These are phyloP conservation scores for Girardia tigrina DNA, from an alignment of 2,888 invertebrate species.

Conservation along the genomic window DNA sequence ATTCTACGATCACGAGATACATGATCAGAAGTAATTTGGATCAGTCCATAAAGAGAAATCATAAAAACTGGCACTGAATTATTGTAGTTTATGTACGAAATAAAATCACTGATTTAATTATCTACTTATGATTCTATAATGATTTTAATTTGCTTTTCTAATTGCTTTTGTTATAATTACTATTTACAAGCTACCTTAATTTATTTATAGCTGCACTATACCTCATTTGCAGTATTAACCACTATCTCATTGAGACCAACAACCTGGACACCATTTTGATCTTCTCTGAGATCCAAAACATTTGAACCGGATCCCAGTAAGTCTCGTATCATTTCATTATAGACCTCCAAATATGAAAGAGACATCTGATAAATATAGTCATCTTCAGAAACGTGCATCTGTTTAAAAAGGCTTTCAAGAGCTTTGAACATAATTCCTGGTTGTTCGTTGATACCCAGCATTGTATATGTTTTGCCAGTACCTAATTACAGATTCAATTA, in stretches of 20 bases:
- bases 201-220: no score
- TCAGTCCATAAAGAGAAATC: no score
- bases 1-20: no score
- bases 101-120: no score
- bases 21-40: no score
- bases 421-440: constrained; percentile 77
- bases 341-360: constrained; percentile 83
- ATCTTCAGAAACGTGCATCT: constrained; percentile 55
- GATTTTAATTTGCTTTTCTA: no score
- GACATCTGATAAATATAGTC: constrained; percentile 55
- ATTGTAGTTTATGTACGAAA: no score
- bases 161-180: no score
- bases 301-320: constrained; percentile 67
- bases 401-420: constrained; percentile 66
- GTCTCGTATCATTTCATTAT: constrained; percentile 85
- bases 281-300: constrained; percentile 74
- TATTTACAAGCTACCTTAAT: no score
- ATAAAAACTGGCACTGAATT: no score
- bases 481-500: constrained; percentile 53
- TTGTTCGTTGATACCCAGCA: constrained; percentile 60
- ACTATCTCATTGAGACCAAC: constrained; percentile 73
- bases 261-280: constrained; percentile 70
- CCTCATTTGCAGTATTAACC: constrained; percentile 70
- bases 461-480: constrained; percentile 78
- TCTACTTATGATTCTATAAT: no score